These are phyloP conservation scores for Irena cyanogastra DNA, from an alignment of 2,113 vertebrate species.

Conservation along the genomic window DNA sequence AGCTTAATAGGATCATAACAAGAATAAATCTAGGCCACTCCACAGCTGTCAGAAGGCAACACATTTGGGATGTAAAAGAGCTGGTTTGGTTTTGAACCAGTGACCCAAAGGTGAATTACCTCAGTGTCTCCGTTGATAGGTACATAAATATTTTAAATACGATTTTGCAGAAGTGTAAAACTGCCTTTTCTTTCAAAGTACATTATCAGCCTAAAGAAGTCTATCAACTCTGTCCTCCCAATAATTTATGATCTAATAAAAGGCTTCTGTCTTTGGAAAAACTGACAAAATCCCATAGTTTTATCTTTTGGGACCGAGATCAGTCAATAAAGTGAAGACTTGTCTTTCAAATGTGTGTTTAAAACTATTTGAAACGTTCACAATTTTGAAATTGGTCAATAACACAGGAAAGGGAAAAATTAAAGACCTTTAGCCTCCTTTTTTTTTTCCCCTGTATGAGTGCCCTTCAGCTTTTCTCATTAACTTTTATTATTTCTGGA, in stretches of 20 bases:
- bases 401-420: not conserved
- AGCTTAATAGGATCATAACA: not conserved
- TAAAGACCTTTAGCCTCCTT: conserved; percentile 1
- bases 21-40: not conserved
- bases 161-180: conserved; percentile 65
- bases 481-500: conserved; percentile 45
- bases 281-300: conserved; percentile 28
- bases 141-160: conserved; percentile 65
- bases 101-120: conserved; percentile 59
- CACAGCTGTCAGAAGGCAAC: not conserved
- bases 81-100: conserved; percentile 39
- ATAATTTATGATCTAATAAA: conserved; percentile 62
- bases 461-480: conserved; percentile 52
- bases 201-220: conserved; percentile 63
- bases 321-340: not conserved
- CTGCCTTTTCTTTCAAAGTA: conserved; percentile 64
- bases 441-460: not conserved
- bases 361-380: not conserved
- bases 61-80: not conserved
- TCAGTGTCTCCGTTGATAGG: conserved; percentile 45
- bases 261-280: conserved; percentile 48
- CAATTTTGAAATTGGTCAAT: not conserved
- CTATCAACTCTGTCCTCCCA: conserved; percentile 58
- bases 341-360: not conserved
- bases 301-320: conserved; percentile 45